A percentile compares a stretch with the other conserved stretches of the same genome.
Conservation (phyloP, 2,888 invertebrate genomes). For the Eupithecia vulgata region DNA sequence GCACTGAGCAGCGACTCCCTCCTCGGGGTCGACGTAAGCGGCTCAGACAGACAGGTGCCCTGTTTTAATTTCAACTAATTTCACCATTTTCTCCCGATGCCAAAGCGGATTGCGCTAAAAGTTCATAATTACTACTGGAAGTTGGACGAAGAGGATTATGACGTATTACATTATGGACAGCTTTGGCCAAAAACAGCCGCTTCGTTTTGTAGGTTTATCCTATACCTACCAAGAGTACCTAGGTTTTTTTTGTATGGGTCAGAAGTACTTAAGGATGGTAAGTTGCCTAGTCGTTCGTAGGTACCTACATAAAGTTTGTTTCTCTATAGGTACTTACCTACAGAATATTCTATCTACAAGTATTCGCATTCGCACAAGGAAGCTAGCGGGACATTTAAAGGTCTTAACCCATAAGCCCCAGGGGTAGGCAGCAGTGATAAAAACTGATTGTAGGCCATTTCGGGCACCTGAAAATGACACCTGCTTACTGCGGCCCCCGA, state of each 20-base stretch:
- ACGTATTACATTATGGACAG: no score
- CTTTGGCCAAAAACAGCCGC: not conserved
- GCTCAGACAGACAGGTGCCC: constrained; percentile 73
- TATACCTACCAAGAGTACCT: no score
- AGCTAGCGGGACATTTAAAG: constrained; percentile 37
- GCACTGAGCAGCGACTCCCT: constrained; percentile 23
- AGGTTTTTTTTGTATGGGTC: not conserved
- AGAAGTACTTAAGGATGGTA: not conserved
- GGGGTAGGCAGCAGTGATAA: constrained; percentile 55
- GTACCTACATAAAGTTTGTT: not conserved
- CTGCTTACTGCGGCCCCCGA: constrained; percentile 47
- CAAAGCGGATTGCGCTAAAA: constrained; percentile 70
- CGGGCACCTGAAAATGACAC: constrained; percentile 56
- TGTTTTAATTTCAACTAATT: constrained; percentile 79
- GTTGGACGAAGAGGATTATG: no score
- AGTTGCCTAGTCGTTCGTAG: no score
- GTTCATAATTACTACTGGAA: constrained; percentile 32
- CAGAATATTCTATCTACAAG: constrained; percentile 6
- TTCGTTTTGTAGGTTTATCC: no score
- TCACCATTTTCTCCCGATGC: constrained; percentile 57
- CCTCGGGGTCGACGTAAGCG: constrained; percentile 58
- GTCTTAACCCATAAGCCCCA: constrained; percentile 44
- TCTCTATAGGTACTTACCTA: no score
- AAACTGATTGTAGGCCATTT: constrained; percentile 55
- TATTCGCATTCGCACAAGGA: constrained; percentile 28